phyloP scores from a whole-genome alignment of 2,888 invertebrate genomes.

The Caenorhabditis sp. region DNA sequence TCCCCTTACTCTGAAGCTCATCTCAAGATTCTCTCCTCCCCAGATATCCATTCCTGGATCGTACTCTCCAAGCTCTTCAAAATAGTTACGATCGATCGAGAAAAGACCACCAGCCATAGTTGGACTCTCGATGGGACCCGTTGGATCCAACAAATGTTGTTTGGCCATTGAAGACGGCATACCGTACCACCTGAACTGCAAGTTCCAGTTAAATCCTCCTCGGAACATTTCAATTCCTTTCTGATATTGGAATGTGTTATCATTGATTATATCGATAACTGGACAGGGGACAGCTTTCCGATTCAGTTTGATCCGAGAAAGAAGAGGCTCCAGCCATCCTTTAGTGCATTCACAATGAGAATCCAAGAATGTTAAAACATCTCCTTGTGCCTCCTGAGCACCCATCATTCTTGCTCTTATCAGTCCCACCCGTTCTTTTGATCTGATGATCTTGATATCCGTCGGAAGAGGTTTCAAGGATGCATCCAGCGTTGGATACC shows the following conservation, averaged over 20 bases:
- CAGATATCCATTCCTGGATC: conserved; percentile 90
- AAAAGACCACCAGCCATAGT: conserved; percentile 97
- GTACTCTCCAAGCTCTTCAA: conserved; percentile 90
- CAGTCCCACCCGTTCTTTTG: conserved; percentile 94
- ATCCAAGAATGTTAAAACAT: conserved; percentile 95
- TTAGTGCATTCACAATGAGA: conserved; percentile 98
- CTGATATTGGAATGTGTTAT: conserved; percentile 95
- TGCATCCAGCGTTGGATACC: conserved; percentile 70
- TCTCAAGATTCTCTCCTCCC: conserved; percentile 98
- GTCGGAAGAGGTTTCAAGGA: conserved; percentile 85
- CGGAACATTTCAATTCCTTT: conserved; percentile 94
- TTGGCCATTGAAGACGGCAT: conserved; percentile 83
- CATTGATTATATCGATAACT: conserved; percentile 95
- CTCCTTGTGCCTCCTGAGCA: conserved; percentile 92
- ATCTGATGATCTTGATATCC: conserved; percentile 89
- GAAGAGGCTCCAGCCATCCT: conserved; percentile 97
- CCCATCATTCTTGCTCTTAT: conserved; percentile 96
- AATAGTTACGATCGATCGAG: conserved; percentile 91
- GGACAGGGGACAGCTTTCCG: conserved; percentile 89
- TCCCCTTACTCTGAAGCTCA: conserved; percentile 90
- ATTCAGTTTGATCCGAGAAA: conserved; percentile 94
- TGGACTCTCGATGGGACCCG: conserved; percentile 88
- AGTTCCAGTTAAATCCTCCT: conserved; percentile 98
- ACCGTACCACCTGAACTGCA: conserved; percentile 90
- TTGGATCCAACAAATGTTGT: conserved; percentile 86